Percentiles rank a stretch among this genome's conserved stretches.
Evolutionary conservation across 2,888 invertebrate species (phyloP).

Genomic region (Drosophila barbarae): DNA sequence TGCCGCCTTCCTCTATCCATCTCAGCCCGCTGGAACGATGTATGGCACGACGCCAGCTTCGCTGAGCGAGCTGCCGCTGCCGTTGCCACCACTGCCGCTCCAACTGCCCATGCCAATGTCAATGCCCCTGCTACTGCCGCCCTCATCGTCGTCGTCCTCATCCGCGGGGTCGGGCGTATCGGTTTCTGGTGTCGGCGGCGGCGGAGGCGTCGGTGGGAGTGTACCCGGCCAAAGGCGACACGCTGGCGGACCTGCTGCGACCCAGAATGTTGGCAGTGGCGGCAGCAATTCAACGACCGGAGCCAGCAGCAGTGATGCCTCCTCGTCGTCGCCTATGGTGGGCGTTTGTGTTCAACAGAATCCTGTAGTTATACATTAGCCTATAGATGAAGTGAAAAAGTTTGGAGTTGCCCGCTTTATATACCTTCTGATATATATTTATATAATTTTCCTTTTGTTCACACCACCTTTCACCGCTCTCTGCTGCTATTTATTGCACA

Average conservation of each 20-base stretch:
- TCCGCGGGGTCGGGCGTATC: constrained; percentile 17
- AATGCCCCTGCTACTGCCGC: constrained; percentile 32
- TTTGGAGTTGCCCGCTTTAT: constrained; percentile 8
- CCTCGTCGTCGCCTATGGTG: constrained; percentile 90
- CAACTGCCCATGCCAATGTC: constrained; percentile 45
- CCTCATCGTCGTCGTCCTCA: constrained; percentile 18
- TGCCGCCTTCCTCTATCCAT: constrained; percentile 53
- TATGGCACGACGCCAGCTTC: constrained; percentile 37
- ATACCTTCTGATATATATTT: constrained; percentile 9
- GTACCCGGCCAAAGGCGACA: constrained; percentile 27
- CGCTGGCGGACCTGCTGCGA: constrained; percentile 12
- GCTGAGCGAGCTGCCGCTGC: constrained; percentile 48
- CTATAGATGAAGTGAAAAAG: constrained; percentile 16
- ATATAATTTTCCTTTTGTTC: constrained; percentile 15
- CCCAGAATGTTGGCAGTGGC: constrained; percentile 15
- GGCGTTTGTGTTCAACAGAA: constrained; percentile 94
- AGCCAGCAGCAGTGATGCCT: constrained; percentile 66
- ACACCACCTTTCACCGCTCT: constrained; percentile 16
- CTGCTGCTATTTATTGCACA: constrained; percentile 63
- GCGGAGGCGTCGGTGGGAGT: neutral
- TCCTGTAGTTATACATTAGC: constrained; percentile 92
- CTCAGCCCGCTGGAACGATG: constrained; percentile 47
- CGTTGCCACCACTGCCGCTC: constrained; percentile 54
- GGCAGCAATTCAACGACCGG: constrained; percentile 57
- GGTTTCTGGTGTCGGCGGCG: constrained; percentile 1